phyloP scores from a whole-genome alignment of 2,888 invertebrate genomes.

The Drosophila pullipes region DNA sequence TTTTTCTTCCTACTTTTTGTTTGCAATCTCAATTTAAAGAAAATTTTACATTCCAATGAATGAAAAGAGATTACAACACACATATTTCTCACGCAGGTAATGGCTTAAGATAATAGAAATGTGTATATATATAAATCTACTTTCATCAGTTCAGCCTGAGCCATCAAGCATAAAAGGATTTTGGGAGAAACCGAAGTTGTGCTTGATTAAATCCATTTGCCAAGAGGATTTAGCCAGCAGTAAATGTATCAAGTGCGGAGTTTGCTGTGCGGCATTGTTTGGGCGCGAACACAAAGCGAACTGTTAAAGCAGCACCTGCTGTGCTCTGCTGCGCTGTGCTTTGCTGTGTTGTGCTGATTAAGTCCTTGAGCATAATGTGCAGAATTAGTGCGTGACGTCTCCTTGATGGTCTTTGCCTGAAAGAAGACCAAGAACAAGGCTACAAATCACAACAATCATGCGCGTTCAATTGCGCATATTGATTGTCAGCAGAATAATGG shows the following conservation, averaged over 20 bases:
- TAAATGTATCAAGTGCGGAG: constrained; percentile 5
- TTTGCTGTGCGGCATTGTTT: constrained; percentile 25
- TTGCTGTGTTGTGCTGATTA: constrained; percentile 42
- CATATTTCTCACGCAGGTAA: not conserved
- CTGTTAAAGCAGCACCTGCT: constrained; percentile 23
- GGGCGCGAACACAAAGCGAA: not conserved
- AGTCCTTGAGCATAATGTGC: constrained; percentile 12
- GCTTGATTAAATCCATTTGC: not conserved
- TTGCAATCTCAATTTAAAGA: not conserved
- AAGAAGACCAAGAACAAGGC: not conserved
- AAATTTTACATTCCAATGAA: not conserved
- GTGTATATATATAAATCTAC: not conserved
- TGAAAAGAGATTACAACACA: not conserved
- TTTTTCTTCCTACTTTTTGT: not conserved
- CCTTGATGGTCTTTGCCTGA: constrained; percentile 13
- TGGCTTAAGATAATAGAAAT: not conserved
- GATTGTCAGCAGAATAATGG: constrained; percentile 76
- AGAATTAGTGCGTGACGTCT: constrained; percentile 9
- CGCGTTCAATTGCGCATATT: constrained; percentile 78
- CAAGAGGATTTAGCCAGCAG: not conserved
- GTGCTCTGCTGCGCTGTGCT: constrained; percentile 43
- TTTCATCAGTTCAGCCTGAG: not conserved
- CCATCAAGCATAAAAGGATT: not conserved
- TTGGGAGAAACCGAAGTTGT: not conserved
- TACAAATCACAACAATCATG: constrained; percentile 74